Evolutionary conservation across 64 coral and sea anemone genomes (phyloP).

Genomic region (Trachythela sp.): DNA sequence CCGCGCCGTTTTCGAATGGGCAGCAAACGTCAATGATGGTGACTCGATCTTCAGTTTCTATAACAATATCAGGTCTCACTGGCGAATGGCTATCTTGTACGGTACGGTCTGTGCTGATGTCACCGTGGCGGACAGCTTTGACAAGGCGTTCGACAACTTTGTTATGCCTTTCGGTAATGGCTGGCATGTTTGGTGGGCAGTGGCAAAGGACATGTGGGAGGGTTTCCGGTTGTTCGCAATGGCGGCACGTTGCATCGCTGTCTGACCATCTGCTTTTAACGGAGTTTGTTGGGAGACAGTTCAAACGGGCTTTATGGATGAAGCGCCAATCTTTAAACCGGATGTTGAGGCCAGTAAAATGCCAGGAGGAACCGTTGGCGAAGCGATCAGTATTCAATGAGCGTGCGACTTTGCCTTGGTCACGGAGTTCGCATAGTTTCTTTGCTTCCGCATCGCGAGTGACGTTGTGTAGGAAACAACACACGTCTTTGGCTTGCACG

Average conservation of each 20-base stretch:
- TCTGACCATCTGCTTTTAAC: neutral
- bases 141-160: neutral
- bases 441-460: neutral
- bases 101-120: too few species aligned
- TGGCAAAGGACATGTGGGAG: neutral
- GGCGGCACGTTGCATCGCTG: neutral
- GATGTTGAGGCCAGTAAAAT: neutral
- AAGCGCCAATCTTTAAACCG: neutral
- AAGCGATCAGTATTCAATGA: neutral
- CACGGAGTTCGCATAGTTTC: neutral
- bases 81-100: too few species aligned
- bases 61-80: too few species aligned
- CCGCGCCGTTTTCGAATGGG: too few species aligned
- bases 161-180: neutral
- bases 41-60: too few species aligned
- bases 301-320: neutral
- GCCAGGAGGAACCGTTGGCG: neutral
- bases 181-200: neutral
- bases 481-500: neutral
- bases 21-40: too few species aligned
- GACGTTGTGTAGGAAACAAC: neutral
- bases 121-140: too few species aligned
- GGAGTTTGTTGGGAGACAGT: neutral
- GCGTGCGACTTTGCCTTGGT: neutral
- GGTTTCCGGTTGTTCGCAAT: neutral